phyloP scores from a whole-genome alignment of 2,888 invertebrate species.

The Himalopsyche japonica region DNA sequence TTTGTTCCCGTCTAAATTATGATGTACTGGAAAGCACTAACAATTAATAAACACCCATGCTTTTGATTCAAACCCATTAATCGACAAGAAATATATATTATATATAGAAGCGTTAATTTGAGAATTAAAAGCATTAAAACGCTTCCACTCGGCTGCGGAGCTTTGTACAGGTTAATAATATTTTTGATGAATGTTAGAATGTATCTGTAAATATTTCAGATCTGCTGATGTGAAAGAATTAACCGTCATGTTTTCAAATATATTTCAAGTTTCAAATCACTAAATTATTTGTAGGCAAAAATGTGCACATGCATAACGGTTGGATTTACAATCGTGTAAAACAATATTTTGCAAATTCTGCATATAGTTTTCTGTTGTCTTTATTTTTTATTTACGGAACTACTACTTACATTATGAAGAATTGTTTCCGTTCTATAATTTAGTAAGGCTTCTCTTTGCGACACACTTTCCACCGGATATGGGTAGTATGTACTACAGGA shows the following conservation, averaged over 20 bases:
- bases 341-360: neutral
- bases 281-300: no score
- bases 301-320: neutral
- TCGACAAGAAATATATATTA: no score
- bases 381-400: neutral
- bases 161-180: no score
- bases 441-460: slow-evolving; percentile 10
- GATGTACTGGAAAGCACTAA: no score
- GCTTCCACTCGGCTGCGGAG: no score
- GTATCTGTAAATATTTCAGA: no score
- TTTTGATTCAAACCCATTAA: no score
- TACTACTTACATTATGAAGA: neutral
- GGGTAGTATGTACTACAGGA: neutral
- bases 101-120: no score
- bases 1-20: no score
- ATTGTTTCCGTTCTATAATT: neutral
- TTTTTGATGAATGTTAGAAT: no score
- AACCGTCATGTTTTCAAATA: neutral
- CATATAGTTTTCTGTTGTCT: neutral
- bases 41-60: no score
- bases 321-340: neutral
- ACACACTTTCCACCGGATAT: slow-evolving; percentile 5
- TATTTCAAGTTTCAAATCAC: neutral
- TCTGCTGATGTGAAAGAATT: neutral
- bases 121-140: no score